Evolutionary conservation across 2,113 vertebrate genomes (phyloP).

Genomic region (Hemichromis elongatus): DNA sequence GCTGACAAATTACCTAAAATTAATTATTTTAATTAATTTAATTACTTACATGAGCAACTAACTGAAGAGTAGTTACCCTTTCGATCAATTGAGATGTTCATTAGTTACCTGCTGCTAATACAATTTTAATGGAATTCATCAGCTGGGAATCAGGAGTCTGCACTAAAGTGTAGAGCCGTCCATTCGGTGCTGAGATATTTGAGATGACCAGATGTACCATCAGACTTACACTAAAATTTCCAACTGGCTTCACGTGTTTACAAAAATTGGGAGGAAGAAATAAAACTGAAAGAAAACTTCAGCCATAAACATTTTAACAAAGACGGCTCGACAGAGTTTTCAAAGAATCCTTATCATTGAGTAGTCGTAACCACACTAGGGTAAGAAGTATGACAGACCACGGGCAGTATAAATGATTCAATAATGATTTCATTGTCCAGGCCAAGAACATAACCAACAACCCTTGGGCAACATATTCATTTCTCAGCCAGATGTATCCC

Average conservation of each 20-base stretch:
- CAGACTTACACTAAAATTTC: background rate
- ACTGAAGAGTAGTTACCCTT: background rate
- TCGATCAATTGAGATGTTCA: background rate
- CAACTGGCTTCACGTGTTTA: background rate
- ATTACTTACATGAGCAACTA: background rate
- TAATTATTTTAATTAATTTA: background rate
- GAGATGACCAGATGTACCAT: background rate
- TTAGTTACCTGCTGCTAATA: background rate
- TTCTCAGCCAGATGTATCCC: slow-evolving; percentile 20
- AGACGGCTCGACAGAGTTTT: background rate
- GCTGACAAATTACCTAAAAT: background rate
- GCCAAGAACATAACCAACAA: slow-evolving; percentile 6
- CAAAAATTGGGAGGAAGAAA: background rate
- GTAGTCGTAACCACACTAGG: background rate
- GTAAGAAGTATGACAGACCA: background rate
- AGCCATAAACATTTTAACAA: background rate
- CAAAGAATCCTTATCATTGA: background rate
- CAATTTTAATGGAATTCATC: background rate
- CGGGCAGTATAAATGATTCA: background rate
- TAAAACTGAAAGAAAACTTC: background rate
- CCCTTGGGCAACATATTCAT: slow-evolving; percentile 32
- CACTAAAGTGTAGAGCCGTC: background rate
- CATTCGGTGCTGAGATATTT: background rate
- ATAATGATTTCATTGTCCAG: slow-evolving; percentile 19
- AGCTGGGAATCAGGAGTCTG: background rate